Base-by-base conservation (phyloP, 2,113 vertebrate species). In the Agapornis roseicollis region DNA sequence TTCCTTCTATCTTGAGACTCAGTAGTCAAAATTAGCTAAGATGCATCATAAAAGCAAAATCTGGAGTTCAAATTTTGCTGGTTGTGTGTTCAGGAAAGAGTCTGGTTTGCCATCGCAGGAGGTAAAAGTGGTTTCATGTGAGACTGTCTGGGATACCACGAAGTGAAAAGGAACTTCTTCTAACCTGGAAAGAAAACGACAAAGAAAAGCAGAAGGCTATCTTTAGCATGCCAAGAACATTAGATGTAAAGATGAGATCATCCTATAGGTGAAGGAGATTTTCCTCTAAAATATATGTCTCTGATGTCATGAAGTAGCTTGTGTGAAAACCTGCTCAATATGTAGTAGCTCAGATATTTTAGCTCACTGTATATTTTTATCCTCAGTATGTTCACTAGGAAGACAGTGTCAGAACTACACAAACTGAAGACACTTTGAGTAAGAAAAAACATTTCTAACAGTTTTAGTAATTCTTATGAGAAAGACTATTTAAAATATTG, bases 281-380 rank as follows among this genome's bases (percentile, higher is more conserved):
- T 76, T 96, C 83, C 56, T 81, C 70, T 95, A 76, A 94, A 94
- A 91, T 89, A 74, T 64, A 78, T 84, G n/a, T 90, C 83, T 94
- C 88, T 96, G 88, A 95, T 86, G 82, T 96, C 88, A 91, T 93
- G 72, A 85, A 94, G 80, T 86, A 92, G 80, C 60, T 93, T 73
- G 88, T 97, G 77, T 96, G 94, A 95, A 93, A 95, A 81, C 65
- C 88, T 95, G 69, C 76, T 94, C 9, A 4, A n/a, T 80, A 74
- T 94, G 65, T 94, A 91, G 93, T 91, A 94, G 69, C 69, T 95
- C n/a, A 74, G 88, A 88, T 96, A 96, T 95, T 96, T 96, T 86
- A 94, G 69, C 31, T 96, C 76, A 71, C 80, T 86, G 39, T 80
- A 92, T 89, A 90, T 96, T 96, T 97, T 95, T 96, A 93, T 92